phyloP scores from a whole-genome alignment of 2,888 invertebrate species.

The Criorhina ranunculi region DNA sequence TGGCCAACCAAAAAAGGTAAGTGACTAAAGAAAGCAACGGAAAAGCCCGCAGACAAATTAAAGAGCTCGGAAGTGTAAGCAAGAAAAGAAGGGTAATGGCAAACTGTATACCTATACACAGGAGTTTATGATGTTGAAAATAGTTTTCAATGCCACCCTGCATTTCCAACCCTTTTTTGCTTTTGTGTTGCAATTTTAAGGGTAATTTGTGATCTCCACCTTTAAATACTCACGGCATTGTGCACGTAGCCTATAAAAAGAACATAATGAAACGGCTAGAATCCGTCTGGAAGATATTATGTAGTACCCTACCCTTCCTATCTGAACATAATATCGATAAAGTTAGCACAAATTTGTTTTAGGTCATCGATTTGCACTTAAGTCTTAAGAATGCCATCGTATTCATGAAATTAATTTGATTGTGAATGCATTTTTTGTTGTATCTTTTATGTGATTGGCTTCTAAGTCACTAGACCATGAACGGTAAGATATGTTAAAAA shows the following conservation, averaged over 20 bases:
- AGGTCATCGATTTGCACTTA: too few relatives aligned
- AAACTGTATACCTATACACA: constrained; percentile 43
- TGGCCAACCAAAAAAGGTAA: constrained; percentile 73
- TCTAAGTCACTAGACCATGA: too few relatives aligned
- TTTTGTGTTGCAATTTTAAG: constrained; percentile 70
- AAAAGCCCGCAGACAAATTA: constrained; percentile 73
- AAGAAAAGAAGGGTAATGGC: constrained; percentile 44
- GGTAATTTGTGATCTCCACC: constrained; percentile 71
- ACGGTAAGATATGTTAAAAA: too few relatives aligned
- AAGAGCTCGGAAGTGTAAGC: constrained; percentile 57
- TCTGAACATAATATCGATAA: too few relatives aligned
- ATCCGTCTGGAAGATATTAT: too few relatives aligned
- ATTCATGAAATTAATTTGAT: too few relatives aligned
- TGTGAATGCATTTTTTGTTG: too few relatives aligned
- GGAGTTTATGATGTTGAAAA: constrained; percentile 72
- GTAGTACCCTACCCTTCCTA: too few relatives aligned
- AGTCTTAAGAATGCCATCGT: too few relatives aligned
- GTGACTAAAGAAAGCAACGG: constrained; percentile 67
- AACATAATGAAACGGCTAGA: not conserved
- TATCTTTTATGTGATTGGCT: too few relatives aligned
- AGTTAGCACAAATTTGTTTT: too few relatives aligned
- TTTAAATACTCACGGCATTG: constrained; percentile 62
- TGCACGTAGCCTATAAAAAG: constrained; percentile 41
- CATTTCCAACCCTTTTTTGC: constrained; percentile 47
- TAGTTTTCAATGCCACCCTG: constrained; percentile 68